Percentiles rank a stretch among this genome's conserved stretches.
Conservation (phyloP, 2,888 invertebrate genomes). For the Coelopa pilipes region DNA sequence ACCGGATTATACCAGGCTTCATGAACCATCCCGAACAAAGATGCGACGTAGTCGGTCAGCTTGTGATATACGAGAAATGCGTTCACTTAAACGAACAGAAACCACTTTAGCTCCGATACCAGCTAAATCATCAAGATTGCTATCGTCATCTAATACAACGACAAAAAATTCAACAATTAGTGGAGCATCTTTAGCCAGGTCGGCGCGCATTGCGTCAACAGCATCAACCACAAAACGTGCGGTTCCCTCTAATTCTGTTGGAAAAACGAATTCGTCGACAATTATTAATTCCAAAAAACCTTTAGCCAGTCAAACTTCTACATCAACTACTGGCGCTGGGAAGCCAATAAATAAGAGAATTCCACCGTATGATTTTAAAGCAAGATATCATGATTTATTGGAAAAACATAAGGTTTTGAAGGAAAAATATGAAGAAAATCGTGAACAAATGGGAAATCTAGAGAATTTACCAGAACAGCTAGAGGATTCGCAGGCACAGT, state of each 20-base stretch:
- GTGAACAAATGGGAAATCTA: conserved; percentile 68
- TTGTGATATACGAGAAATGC: conserved; percentile 55
- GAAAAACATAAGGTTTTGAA: conserved; percentile 72
- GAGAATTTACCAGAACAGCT: conserved; percentile 69
- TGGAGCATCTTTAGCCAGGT: too few species aligned
- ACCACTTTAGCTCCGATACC: conserved; percentile 58
- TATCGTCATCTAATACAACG: conserved; percentile 21
- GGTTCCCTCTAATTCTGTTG: conserved; percentile 11
- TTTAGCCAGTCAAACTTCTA: conserved; percentile 27
- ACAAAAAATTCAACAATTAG: conserved; percentile 28
- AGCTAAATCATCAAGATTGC: conserved; percentile 54
- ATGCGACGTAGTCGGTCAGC: conserved; percentile 60
- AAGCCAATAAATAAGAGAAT: conserved; percentile 69
- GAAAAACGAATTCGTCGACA: conserved; percentile 12
- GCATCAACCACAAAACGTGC: conserved; percentile 27
- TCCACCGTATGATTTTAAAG: conserved; percentile 75
- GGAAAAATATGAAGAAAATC: conserved; percentile 68
- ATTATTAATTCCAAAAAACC: conserved; percentile 30
- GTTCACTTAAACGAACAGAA: conserved; percentile 54
- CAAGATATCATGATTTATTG: conserved; percentile 72
- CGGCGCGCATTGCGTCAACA: neutral
- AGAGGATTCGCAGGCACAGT: conserved; percentile 66
- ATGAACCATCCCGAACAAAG: conserved; percentile 46
- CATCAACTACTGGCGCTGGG: conserved; percentile 47
- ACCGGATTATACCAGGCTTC: conserved; percentile 50